A percentile compares a stretch with the other conserved stretches of the same genome.
phyloP scores from a whole-genome alignment of 2,113 vertebrate species.

The Anolis sagrei region DNA sequence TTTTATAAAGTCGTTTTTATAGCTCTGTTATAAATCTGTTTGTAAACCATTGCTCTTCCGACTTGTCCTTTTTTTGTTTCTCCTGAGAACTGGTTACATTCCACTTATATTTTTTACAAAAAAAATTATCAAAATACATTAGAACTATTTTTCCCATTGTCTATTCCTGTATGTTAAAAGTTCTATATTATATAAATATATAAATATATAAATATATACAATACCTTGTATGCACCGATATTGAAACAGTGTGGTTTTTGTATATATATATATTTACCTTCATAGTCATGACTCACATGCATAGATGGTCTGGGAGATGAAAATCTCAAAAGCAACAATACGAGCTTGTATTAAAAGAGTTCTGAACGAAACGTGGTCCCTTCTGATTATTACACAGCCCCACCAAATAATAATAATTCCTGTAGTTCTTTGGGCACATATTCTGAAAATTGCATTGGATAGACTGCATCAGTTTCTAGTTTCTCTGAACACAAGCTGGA shows the following conservation, averaged over 20 bases:
- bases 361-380: conserved; percentile 65
- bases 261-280: conserved; percentile 53
- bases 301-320: conserved; percentile 65
- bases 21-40: conserved; percentile 60
- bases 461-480: too few species aligned
- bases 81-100: conserved; percentile 78
- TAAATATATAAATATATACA: too few species aligned
- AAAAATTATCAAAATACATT: conserved; percentile 72
- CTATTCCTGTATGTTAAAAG: conserved; percentile 83
- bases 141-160: conserved; percentile 86
- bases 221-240: conserved; percentile 64
- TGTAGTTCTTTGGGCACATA: too few species aligned
- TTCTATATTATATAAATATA: conserved; percentile 88
- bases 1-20: conserved; percentile 72
- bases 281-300: conserved; percentile 60
- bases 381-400: background rate
- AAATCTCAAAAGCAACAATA: conserved; percentile 71
- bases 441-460: too few species aligned
- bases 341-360: conserved; percentile 76
- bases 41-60: conserved; percentile 53
- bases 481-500: too few species aligned
- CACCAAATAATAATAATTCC: too few species aligned
- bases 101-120: conserved; percentile 56
- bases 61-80: conserved; percentile 60
- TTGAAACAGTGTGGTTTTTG: conserved; percentile 77